Evolutionary conservation across 2,888 invertebrate species (phyloP).

Genomic region (Taenaris catops): DNA sequence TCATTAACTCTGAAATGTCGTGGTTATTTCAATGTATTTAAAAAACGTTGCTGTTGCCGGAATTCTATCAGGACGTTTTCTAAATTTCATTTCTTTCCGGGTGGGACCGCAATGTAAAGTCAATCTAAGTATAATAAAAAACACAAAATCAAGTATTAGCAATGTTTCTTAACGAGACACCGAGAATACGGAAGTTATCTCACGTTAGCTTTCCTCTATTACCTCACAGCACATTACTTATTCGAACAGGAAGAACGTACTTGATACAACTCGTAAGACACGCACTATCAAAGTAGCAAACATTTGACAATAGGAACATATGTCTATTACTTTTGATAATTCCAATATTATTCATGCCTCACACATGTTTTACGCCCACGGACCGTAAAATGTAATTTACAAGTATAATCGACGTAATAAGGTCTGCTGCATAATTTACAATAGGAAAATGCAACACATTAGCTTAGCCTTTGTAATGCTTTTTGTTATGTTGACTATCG

Average conservation of each 20-base stretch:
- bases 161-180: constrained; percentile 19
- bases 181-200: constrained; percentile 31
- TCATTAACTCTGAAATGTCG: no score
- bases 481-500: no score
- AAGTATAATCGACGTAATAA: constrained; percentile 32
- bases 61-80: no score
- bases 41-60: no score
- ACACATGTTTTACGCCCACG: constrained; percentile 31
- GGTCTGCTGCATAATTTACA: constrained; percentile 33
- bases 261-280: constrained; percentile 16
- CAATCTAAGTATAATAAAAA: no score
- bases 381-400: constrained; percentile 32
- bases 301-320: constrained; percentile 5
- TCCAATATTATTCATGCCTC: constrained; percentile 22
- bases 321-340: constrained; percentile 21
- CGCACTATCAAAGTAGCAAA: constrained; percentile 15
- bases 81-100: no score
- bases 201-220: constrained; percentile 28
- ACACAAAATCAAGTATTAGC: constrained; percentile 17
- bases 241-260: constrained; percentile 30
- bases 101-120: no score
- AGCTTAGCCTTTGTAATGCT: no score
- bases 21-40: no score
- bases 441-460: constrained; percentile 28
- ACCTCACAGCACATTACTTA: constrained; percentile 28